Base-by-base conservation (phyloP, 2,797 vertebrate genomes). In the Oryzias sinensis region DNA sequence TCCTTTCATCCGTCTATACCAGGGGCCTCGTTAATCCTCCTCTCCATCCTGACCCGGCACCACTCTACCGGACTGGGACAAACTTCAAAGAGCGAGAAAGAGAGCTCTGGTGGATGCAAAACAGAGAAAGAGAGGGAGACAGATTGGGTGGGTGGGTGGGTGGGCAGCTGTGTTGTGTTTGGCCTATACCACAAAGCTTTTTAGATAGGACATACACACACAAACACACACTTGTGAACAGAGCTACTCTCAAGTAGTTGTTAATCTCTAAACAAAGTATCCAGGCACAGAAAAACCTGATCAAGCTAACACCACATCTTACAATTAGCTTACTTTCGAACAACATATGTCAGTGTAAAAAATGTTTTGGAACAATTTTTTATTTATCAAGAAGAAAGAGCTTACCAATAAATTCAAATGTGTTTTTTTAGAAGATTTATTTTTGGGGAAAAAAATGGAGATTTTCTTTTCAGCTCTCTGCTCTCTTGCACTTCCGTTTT, bases 151-250 rank as follows among this genome's bases (percentile, higher is more conserved):
- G 76, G 77, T 68, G 75, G 72, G 78, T 79, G 83, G 76, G 77
- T 81, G 88, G 80, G 83, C 83, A 88, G 86, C 87, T 89, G 88
- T 86, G 86, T 88, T 88, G 80, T 86, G 82, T 67, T 88, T 88
- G 85, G 87, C 83, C 81, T 78, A 68, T 72, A 84, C 74, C 86
- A 83, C 76, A 86, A 88, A 87, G 83, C 77, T 69, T 84, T 87
- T 70, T 37, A 37, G 33, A 68, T 74, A 83, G 70, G 76, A 85
- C 78, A 66, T 49, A 62, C 47, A 62, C 54, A 66, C 48, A 33
- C 20, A 46, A 49, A 9, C 37, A 59, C 69, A 72, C 56, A 69
- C 56, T 37, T 37, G 33, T 37, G 58, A 53, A 67, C 55, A 65
- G 49, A 33, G 20, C 59, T 42, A 49, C 45, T 49, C 40, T 24